Percentiles rank a stretch among this genome's conserved stretches.
Evolutionary conservation across 1,140 invertebrate genomes (phyloP).

Genomic region (Trichonephila clavata): DNA sequence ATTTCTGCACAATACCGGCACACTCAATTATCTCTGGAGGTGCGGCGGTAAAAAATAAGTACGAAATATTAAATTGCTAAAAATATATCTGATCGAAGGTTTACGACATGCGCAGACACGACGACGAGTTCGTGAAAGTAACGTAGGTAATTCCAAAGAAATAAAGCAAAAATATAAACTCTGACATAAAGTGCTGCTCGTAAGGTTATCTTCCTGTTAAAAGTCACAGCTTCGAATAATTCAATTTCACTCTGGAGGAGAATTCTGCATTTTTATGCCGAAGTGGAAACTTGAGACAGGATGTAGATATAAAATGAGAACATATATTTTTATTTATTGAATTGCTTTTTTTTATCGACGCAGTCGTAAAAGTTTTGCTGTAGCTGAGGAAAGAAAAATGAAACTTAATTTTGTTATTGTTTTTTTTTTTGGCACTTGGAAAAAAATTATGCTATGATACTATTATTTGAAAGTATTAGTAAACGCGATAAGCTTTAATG

Average conservation of each 20-base stretch:
- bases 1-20: background rate
- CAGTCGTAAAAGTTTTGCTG: too few species aligned
- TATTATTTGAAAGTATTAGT: too few species aligned
- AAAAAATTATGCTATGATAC: too few species aligned
- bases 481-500: too few species aligned
- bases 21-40: background rate
- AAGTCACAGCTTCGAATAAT: conserved; percentile 7
- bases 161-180: conserved; percentile 9
- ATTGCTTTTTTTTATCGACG: background rate
- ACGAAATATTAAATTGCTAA: background rate
- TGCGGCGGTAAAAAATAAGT: background rate
- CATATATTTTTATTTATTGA: background rate
- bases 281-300: background rate
- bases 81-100: conserved; percentile 46
- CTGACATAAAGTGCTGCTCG: background rate
- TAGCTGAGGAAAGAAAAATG: too few species aligned
- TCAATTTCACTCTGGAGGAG: background rate
- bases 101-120: conserved; percentile 10
- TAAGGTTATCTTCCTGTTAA: background rate
- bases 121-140: background rate
- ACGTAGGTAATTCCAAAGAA: background rate
- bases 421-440: too few species aligned
- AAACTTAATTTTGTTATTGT: too few species aligned
- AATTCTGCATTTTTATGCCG: background rate
- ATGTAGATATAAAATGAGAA: too few species aligned